A percentile compares a stretch with the other conserved stretches of the same genome.
Evolutionary conservation across 2,888 invertebrate species (phyloP).

Genomic region (Silvanus unidentatus): DNA sequence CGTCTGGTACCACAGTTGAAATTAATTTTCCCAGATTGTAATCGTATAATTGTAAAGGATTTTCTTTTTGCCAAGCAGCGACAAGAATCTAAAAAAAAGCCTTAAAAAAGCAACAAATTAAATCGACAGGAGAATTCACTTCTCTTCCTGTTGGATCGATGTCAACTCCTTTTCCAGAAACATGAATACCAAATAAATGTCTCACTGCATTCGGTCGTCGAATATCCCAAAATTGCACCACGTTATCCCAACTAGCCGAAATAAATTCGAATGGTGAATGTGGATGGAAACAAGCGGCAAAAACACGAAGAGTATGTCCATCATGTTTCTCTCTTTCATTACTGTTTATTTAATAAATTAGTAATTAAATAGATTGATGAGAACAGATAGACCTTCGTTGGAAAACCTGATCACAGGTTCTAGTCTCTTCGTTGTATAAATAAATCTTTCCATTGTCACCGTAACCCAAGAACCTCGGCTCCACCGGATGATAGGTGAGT

Average conservation of each 20-base stretch:
- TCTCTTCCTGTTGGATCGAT: slow-evolving; percentile 58
- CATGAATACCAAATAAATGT: slow-evolving; percentile 55
- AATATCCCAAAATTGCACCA: slow-evolving; percentile 63
- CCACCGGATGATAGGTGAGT: slow-evolving; percentile 55
- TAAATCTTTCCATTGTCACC: slow-evolving; percentile 60
- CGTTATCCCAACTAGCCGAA: slow-evolving; percentile 64
- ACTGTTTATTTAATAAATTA: slow-evolving; percentile 35
- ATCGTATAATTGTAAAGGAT: slow-evolving; percentile 60
- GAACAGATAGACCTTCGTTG: neutral
- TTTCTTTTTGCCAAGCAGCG: slow-evolving; percentile 59
- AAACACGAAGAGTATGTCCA: slow-evolving; percentile 60
- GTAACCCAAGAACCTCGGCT: slow-evolving; percentile 54
- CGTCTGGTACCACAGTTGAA: slow-evolving; percentile 54
- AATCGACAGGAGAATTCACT: slow-evolving; percentile 38
- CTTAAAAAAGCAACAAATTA: neutral
- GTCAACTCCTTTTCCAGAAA: slow-evolving; percentile 63
- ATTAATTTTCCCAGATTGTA: slow-evolving; percentile 60
- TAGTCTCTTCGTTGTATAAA: slow-evolving; percentile 65
- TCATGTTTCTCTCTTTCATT: slow-evolving; percentile 45
- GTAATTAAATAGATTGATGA: neutral
- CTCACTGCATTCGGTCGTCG: slow-evolving; percentile 57
- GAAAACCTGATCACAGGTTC: slow-evolving; percentile 55
- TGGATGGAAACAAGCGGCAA: slow-evolving; percentile 61
- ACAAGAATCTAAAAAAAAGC: slow-evolving; percentile 52
- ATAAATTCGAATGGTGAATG: slow-evolving; percentile 59